Base-by-base conservation (phyloP, 2,888 invertebrate genomes). In the Melikaiella ostensackeni region DNA sequence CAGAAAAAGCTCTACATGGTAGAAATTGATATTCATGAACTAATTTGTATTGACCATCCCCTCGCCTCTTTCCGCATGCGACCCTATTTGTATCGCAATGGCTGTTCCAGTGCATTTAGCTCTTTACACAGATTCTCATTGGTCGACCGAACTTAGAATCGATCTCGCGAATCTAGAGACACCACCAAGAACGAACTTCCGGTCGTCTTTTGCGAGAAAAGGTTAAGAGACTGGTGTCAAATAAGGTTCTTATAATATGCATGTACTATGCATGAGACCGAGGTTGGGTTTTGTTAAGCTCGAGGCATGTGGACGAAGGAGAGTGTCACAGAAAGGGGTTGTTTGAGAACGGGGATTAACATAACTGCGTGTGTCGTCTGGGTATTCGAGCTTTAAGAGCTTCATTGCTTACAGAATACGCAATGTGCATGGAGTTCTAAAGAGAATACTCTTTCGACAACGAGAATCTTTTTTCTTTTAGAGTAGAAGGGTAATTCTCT, bases 321-420 rank as follows among this genome's bases (percentile, higher is more conserved):
- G 66, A 73, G 70, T 70, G 75, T 33, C 66, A 64, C 64, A 74
- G 78, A 55, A 33, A 66, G 79, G 73, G 74, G 73, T 78, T 77
- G 78, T 77, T 73, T 63, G 79, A 78, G 75, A 75, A 76, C 77
- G 77, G 77, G 78, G 81, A 84, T 84, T 82, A 82, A 84, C 84
- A 84, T 84, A 84, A 84, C 84, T 82, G 82, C 81, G 82, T 81
- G 79, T 84, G 82, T 79, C 82, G 84, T 79, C 59, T 78, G 78
- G 81, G 81, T 81, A 80, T 82, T 81, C 77, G 80, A 81, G 81
- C 80, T 82, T 82, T 81, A 80, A 83, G 80, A 83, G 81, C 81
- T 82, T 81, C 82, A 77, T 82, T 79, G 81, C 57, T 77, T 74
- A 80, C 61, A 66, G 82, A 83, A 83, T 83, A 80, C 80, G 75